These are phyloP conservation scores for Thinocorus orbignyianus DNA, from an alignment of 2,113 vertebrate species.

Conservation along the genomic window DNA sequence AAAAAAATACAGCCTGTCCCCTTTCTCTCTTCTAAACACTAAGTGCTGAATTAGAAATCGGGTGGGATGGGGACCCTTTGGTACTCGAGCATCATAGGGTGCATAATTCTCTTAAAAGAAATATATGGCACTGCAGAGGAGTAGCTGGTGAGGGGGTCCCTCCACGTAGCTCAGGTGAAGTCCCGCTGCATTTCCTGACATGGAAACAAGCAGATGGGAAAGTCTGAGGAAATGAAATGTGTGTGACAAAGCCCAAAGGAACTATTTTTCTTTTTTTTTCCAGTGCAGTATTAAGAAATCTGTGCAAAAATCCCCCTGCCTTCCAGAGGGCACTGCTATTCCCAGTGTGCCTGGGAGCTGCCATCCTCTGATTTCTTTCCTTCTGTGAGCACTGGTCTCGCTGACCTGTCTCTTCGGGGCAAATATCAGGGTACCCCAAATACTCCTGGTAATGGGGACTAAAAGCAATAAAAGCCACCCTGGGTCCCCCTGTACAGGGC, in stretches of 20 bases:
- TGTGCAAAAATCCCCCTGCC: background rate
- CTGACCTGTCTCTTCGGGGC: background rate
- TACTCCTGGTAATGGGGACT: background rate
- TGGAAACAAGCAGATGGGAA: accelerated
- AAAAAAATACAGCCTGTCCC: accelerated
- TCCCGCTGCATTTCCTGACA: background rate
- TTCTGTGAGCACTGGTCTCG: accelerated
- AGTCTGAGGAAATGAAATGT: background rate
- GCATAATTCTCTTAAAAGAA: background rate
- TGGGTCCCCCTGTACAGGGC: no score
- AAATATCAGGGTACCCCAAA: background rate
- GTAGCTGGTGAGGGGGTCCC: accelerated
- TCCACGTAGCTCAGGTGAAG: background rate
- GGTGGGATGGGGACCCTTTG: background rate
- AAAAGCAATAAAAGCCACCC: background rate
- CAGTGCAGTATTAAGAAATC: background rate
- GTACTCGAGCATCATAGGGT: background rate
- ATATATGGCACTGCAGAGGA: background rate
- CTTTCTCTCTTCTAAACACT: background rate
- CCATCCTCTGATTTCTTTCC: background rate
- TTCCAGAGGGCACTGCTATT: background rate
- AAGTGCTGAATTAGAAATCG: background rate
- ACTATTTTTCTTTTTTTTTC: background rate
- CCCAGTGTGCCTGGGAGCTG: background rate
- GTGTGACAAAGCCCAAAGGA: background rate